Base-by-base conservation (phyloP, 2,797 vertebrate species). In the Amblyraja radiata region DNA sequence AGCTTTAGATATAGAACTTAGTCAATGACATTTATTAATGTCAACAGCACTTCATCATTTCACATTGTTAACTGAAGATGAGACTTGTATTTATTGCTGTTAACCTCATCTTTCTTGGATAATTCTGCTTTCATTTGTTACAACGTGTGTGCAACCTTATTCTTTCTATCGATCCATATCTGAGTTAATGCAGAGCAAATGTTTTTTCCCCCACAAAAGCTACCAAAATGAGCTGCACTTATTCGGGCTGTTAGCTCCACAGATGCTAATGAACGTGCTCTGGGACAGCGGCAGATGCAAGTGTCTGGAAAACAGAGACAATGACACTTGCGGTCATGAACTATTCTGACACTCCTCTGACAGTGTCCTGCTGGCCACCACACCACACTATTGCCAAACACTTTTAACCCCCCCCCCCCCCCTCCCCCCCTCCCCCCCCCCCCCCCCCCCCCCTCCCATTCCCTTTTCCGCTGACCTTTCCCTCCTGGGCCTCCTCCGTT, bases 181-280 rank as follows among this genome's bases (percentile, higher is more conserved):
- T 58, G 71, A 73, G 76, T 76, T 73, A 73, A 21, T 54, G 39
- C 71, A 54, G 23, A 76, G 71, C 71, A 92, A 92, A 46, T 73
- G 23, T 39, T 74, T 46, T 71, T 46, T 71, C 65, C 54, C 54
- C 39, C 39, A 54, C 71, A 92, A 71, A 58, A 76, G 90, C 71
- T 92, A 7, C 36, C 74, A 71, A 76, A 92, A 92, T 92, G 36
- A 92, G 71, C 28, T 32, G 88, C 88, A 90, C 88, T 90, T 90
- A 71, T 74, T 92, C 68, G 46, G 39, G 71, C 68, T 92, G 90
- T 76, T 46, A 92, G 90, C 39, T 76, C 90, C 18, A 74, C 90
- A 76, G 90, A 92, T 76, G 68, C 39, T 91, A 92, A 92, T 74
- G 71, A 92, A 28, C 54, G 10, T 68, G n/a, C 39, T 71, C 39